Conservation (phyloP, 2,113 vertebrate species). For the Microtus pennsylvanicus region DNA sequence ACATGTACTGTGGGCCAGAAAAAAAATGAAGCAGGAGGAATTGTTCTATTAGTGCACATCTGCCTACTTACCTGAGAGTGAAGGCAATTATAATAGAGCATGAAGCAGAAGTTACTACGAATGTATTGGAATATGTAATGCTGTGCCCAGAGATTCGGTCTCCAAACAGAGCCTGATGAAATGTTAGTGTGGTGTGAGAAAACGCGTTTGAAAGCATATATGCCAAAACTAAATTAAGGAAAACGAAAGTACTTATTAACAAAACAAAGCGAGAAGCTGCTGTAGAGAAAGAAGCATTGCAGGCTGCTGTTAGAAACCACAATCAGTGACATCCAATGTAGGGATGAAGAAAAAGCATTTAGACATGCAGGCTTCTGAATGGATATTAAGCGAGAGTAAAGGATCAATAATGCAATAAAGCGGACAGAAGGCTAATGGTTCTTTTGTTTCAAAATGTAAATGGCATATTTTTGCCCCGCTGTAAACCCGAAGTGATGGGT, state of each 20-base stretch:
- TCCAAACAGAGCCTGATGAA: slow-evolving; percentile 53
- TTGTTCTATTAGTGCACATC: background rate
- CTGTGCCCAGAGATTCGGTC: background rate
- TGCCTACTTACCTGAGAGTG: background rate
- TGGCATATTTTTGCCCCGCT: slow-evolving; percentile 78
- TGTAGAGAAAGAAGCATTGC: slow-evolving; percentile 33
- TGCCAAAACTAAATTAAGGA: slow-evolving; percentile 76
- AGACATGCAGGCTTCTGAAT: slow-evolving; percentile 41
- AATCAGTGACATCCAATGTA: slow-evolving; percentile 60
- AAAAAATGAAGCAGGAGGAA: background rate
- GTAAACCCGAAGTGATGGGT: slow-evolving; percentile 76
- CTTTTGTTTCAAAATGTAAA: slow-evolving; percentile 82
- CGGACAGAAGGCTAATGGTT: slow-evolving; percentile 80
- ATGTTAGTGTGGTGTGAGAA: slow-evolving; percentile 3
- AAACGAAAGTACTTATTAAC: slow-evolving; percentile 76
- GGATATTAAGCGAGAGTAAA: slow-evolving; percentile 79
- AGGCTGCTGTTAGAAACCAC: slow-evolving; percentile 70
- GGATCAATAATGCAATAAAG: slow-evolving; percentile 83
- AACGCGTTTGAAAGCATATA: slow-evolving; percentile 60
- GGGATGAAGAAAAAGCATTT: slow-evolving; percentile 51
- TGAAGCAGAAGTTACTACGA: background rate
- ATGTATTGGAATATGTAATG: background rate
- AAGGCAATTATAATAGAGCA: background rate
- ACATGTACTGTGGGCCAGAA: background rate
- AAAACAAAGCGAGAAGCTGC: slow-evolving; percentile 69